A percentile compares a stretch with the other conserved stretches of the same genome.
phyloP scores from a whole-genome alignment of 2,113 vertebrate genomes.

The Hydrolagus affinis region DNA sequence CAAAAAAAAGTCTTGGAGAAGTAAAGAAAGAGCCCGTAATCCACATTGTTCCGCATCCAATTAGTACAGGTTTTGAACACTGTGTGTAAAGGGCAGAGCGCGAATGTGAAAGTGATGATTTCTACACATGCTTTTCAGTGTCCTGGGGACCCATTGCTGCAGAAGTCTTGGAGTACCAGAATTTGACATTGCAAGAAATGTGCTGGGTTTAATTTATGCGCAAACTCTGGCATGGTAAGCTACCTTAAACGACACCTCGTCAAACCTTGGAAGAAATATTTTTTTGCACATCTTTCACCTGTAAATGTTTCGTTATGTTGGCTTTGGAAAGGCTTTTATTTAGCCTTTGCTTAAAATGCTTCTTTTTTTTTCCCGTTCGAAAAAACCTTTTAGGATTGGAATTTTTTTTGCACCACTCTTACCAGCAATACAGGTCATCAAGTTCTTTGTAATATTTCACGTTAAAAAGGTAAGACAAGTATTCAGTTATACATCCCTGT shows the following conservation, averaged over 20 bases:
- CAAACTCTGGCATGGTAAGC: conserved; percentile 85
- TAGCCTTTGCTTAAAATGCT: background rate
- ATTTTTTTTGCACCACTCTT: conserved; percentile 87
- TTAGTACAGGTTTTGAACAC: too few species aligned
- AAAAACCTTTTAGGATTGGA: conserved; percentile 67
- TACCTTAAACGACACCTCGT: background rate
- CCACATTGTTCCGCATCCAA: too few species aligned
- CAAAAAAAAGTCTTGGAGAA: too few species aligned
- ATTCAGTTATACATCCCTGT: background rate
- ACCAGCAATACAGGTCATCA: conserved; percentile 77
- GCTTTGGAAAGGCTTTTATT: background rate
- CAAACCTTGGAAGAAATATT: too few species aligned
- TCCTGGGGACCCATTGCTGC: conserved; percentile 63
- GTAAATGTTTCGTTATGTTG: background rate
- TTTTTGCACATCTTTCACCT: conserved; percentile 19
- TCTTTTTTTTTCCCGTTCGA: conserved; percentile 7
- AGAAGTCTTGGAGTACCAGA: conserved; percentile 66
- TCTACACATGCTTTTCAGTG: conserved; percentile 47
- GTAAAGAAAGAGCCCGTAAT: too few species aligned
- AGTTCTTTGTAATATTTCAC: conserved; percentile 76
- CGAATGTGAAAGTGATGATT: conserved; percentile 1
- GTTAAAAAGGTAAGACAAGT: conserved; percentile 74
- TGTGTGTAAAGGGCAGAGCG: too few species aligned
- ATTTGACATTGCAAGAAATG: conserved; percentile 86
- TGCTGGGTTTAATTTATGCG: conserved; percentile 83